These are phyloP conservation scores for Xestoiulus laeticollis DNA, from an alignment of 2,888 invertebrate species.

Conservation along the genomic window DNA sequence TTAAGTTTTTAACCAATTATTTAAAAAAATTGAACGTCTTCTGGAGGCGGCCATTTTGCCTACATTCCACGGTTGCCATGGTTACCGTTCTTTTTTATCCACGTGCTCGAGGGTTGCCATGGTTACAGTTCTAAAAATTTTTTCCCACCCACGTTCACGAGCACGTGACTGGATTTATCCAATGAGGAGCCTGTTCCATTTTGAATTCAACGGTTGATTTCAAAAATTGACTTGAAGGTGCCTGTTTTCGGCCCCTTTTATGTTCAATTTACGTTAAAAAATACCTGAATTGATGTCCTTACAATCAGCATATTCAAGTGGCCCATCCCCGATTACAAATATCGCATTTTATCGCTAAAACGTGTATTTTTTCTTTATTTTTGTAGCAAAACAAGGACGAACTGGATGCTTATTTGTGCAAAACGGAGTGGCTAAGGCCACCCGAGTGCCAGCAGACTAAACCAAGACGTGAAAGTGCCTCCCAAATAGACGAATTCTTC, in stretches of 20 bases:
- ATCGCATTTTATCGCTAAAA: background rate
- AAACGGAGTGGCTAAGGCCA: slow-evolving; percentile 69
- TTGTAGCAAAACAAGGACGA: slow-evolving; percentile 65
- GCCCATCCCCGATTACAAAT: background rate
- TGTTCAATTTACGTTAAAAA: no score
- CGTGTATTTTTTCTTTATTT: slow-evolving; percentile 44
- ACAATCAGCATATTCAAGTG: background rate
- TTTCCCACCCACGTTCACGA: no score
- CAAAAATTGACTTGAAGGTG: background rate
- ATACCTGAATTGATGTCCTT: background rate
- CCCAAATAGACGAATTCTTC: slow-evolving; percentile 75
- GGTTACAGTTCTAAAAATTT: no score
- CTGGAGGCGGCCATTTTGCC: no score
- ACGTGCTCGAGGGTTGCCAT: no score
- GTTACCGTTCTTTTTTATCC: no score
- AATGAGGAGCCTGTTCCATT: no score
- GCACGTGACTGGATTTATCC: no score
- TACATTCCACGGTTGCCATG: no score
- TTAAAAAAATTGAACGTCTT: no score
- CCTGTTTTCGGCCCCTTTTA: background rate
- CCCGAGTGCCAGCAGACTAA: slow-evolving; percentile 61
- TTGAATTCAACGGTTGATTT: background rate
- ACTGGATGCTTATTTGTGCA: slow-evolving; percentile 80
- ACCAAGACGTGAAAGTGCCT: slow-evolving; percentile 71
- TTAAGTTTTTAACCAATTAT: no score